Base-by-base conservation (phyloP, 2,888 invertebrate species). In the Drosophila gaucha region DNA sequence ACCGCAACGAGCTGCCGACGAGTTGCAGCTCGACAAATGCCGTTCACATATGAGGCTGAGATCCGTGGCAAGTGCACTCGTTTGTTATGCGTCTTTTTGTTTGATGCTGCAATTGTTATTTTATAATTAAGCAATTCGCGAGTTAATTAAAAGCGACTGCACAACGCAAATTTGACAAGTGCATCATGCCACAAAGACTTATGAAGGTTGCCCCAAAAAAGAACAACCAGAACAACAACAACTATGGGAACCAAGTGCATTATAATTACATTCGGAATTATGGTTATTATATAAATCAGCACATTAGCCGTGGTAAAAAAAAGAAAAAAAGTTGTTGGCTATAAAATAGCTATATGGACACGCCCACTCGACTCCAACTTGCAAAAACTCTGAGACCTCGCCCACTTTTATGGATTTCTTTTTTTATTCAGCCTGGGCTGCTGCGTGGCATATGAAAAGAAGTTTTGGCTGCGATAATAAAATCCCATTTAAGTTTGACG, bases 401-500 rank as follows among this genome's bases (percentile, higher is more conserved):
- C 84, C 80, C 56, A 67, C 1, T 56, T 56, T 60, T 55, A 56
- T 59, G 49, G 49, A 28, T 43, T 31, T 52, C 44, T 16, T 55
- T 50, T 57, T 31, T 18, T 44, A 26, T 28, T 33, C 33, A 2
- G 22, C 31, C 46, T 31, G 31, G 28, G 35, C 38, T 44, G 46
- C 65, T 44, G 70, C 51, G 55, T 65, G 50, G 57, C 65, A 65
- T 74, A 71, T 74, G 58, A 80, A 73, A 75, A 67, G 72, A 87
- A 86, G 80, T 87, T 84, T 80, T 82, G 79, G 72, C 87, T 74
- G 65, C 84, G 84, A 84, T 84, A 84, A 87, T 87, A 84, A 84
- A 84, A 84, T 84, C 84, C 82, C 87, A 84, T 84, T 84, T 85
- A 84, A 84, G 84, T 84, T 84, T 78, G 86, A 71, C 87, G 86